Percentiles rank a stretch among this genome's conserved stretches.
Conservation (phyloP, 2,888 invertebrate species). For the Coenonympha arcania region DNA sequence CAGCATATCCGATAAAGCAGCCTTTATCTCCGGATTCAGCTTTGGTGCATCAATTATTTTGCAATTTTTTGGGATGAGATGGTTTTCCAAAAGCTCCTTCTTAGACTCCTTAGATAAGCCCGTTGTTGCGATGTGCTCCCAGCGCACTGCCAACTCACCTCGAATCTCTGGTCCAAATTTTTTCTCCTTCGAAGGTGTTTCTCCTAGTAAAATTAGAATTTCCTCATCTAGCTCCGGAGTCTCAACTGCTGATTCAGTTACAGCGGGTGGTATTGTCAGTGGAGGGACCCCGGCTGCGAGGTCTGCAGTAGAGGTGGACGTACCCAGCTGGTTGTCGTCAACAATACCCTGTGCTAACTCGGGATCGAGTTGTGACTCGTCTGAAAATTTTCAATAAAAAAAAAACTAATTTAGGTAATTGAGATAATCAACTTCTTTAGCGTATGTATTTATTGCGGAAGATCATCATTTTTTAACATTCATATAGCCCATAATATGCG, state of each 20-base stretch:
- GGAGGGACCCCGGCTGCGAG: neutral
- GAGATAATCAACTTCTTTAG: neutral
- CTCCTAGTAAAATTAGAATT: neutral
- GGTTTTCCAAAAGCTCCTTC: neutral
- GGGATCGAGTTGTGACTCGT: neutral
- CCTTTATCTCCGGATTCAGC: neutral
- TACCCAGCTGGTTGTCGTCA: neutral
- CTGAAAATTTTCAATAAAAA: too few relatives aligned
- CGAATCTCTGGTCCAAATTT: conserved; percentile 26
- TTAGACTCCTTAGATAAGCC: too few relatives aligned
- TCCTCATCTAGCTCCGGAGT: neutral
- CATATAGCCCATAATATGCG: too few relatives aligned
- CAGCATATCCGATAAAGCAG: neutral
- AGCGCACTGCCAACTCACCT: conserved; percentile 23
- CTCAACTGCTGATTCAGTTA: neutral
- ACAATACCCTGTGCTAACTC: neutral
- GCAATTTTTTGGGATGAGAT: neutral
- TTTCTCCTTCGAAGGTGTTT: neutral
- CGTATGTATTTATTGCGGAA: too few relatives aligned
- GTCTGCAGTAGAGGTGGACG: neutral
- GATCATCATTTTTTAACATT: too few relatives aligned
- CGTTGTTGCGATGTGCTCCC: conserved; percentile 26
- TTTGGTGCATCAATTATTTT: neutral
- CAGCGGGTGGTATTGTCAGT: neutral
- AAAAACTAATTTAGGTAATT: neutral